Percentiles rank a stretch among this genome's conserved stretches.
Conservation (phyloP, 2,888 invertebrate species). For the Ormyrus rosae region DNA sequence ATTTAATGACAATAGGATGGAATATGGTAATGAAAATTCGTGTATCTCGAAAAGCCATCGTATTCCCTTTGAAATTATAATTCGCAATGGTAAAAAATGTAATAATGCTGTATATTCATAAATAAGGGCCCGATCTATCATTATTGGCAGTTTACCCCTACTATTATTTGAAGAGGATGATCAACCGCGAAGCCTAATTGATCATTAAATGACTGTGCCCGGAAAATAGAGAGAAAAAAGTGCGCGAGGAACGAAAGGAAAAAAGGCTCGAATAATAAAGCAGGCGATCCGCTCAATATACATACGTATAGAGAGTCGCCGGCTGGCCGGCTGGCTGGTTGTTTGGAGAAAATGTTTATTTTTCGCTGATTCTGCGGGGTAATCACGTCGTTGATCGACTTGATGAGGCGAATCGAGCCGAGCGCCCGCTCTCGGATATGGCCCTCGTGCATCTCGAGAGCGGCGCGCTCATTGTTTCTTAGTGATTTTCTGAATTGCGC, state of each 20-base stretch:
- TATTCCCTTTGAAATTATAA: constrained; percentile 31
- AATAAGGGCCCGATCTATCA: constrained; percentile 49
- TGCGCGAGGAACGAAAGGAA: background rate
- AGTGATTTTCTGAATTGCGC: constrained; percentile 74
- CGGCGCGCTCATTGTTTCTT: constrained; percentile 70
- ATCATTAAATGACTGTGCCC: constrained; percentile 50
- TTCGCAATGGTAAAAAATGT: constrained; percentile 36
- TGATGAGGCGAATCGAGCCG: constrained; percentile 48
- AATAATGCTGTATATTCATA: constrained; percentile 42
- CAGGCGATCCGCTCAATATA: background rate
- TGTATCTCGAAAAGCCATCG: constrained; percentile 33
- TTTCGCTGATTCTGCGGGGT: constrained; percentile 48
- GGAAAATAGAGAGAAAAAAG: constrained; percentile 28
- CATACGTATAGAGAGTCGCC: background rate
- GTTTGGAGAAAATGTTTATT: constrained; percentile 54
- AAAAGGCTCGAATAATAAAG: constrained; percentile 41
- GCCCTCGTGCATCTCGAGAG: constrained; percentile 49
- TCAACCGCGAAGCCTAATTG: constrained; percentile 45
- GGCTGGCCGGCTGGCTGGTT: background rate
- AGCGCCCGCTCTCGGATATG: constrained; percentile 21
- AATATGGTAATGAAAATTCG: constrained; percentile 35
- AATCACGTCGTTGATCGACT: constrained; percentile 54
- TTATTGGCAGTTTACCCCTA: constrained; percentile 36
- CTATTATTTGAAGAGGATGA: constrained; percentile 48
- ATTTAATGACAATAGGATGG: constrained; percentile 6